Evolutionary conservation across 2,113 vertebrate genomes (phyloP).

Genomic region (Cyphomyrus plagiostoma): DNA sequence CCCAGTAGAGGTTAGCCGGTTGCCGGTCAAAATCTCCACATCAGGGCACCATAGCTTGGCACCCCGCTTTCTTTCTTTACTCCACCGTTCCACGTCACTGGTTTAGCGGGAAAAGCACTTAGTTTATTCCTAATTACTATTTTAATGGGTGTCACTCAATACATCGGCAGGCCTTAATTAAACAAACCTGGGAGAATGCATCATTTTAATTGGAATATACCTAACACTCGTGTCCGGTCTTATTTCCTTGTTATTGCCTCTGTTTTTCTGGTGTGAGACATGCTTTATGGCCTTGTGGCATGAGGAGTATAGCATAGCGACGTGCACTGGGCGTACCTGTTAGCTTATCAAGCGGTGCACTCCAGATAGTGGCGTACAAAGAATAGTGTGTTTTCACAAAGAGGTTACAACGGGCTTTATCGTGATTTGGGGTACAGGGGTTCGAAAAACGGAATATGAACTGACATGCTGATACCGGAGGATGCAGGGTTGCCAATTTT

Average conservation of each 20-base stretch:
- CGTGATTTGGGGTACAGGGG: neutral
- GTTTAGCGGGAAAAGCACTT: neutral
- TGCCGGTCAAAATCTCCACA: neutral
- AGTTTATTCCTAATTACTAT: constrained; percentile 32
- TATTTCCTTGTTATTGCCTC: constrained; percentile 16
- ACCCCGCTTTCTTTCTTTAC: neutral
- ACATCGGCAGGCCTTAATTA: constrained; percentile 33
- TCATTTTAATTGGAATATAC: constrained; percentile 42
- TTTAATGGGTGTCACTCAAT: constrained; percentile 39
- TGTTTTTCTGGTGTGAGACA: neutral
- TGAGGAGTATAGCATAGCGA: neutral
- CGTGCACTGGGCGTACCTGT: neutral
- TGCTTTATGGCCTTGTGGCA: neutral
- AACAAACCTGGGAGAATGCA: constrained; percentile 31
- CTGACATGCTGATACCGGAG: neutral
- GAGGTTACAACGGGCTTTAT: neutral
- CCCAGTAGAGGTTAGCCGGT: neutral
- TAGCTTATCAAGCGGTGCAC: neutral
- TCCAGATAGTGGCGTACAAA: neutral
- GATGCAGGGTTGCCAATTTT: neutral
- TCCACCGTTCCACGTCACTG: neutral
- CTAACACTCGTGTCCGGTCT: constrained; percentile 10
- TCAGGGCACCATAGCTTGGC: neutral
- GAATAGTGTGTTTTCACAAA: neutral
- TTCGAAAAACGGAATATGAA: neutral